phyloP scores from a whole-genome alignment of 2,888 invertebrate species.

The Amphimallon solstitiale region DNA sequence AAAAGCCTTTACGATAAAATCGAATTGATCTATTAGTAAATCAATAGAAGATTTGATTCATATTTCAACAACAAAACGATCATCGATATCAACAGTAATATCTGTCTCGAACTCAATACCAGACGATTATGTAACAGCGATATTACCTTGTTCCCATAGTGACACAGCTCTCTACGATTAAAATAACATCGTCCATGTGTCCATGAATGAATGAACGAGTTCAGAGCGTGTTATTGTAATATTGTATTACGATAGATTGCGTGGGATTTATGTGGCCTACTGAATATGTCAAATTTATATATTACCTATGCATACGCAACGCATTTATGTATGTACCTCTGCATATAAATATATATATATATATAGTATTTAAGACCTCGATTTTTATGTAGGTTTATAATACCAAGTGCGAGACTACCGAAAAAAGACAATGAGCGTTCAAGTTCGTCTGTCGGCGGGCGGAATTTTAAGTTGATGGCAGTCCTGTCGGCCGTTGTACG shows the following conservation, averaged over 20 bases:
- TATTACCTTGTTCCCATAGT: constrained; percentile 1
- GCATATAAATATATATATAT: neutral
- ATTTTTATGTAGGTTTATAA: constrained; percentile 34
- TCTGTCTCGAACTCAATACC: too few relatives aligned
- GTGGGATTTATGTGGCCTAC: constrained; percentile 22
- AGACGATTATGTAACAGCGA: neutral
- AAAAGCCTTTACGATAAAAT: too few relatives aligned
- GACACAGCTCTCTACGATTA: too few relatives aligned
- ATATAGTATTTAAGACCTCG: constrained; percentile 20
- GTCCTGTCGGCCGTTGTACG: neutral
- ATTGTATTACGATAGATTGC: constrained; percentile 4
- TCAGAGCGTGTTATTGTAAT: constrained; percentile 2
- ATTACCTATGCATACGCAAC: constrained; percentile 1
- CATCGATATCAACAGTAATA: too few relatives aligned
- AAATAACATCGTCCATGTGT: neutral
- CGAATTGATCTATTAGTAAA: too few relatives aligned
- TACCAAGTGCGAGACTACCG: constrained; percentile 26
- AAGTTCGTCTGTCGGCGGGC: constrained; percentile 5
- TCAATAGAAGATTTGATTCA: too few relatives aligned
- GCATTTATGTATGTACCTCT: neutral
- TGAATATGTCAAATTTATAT: constrained; percentile 14
- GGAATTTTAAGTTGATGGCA: constrained; percentile 21
- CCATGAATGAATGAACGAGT: constrained; percentile 13
- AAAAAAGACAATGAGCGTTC: constrained; percentile 23
- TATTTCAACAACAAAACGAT: too few relatives aligned